Evolutionary conservation across 1,140 invertebrate genomes (phyloP), one percentile per base, ranked within the genome.

Genomic region (Panonychus citri): DNA sequence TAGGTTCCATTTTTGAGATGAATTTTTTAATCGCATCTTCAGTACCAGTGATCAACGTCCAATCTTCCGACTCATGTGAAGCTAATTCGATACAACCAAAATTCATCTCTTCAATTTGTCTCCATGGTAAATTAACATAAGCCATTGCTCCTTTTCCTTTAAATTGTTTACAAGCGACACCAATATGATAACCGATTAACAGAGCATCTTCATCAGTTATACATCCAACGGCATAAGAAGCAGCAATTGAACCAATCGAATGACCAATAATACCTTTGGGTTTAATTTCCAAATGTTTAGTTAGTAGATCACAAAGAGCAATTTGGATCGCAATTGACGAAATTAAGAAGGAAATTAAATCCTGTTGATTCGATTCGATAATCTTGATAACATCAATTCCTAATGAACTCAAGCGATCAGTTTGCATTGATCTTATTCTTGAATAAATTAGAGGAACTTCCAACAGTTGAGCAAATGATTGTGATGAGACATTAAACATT

Each of bases 401-500:
- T 8, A 82, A 79, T 55, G 80, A 82, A 54, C 77, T 77, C n/a
- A n/a, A n/a, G n/a, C n/a, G n/a, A n/a, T n/a, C n/a, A n/a, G n/a
- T n/a, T n/a, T n/a, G n/a, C n/a, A n/a, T n/a, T n/a, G n/a, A n/a
- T n/a, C n/a, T n/a, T n/a, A n/a, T n/a, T n/a, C n/a, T n/a, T n/a
- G n/a, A n/a, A 60, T 77, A 70, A 54, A 96, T 78, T 40, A 81
- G 81, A 28, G 77, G 71, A 48, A 77, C 76, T 74, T 95, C 79
- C 37, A 96, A 71, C 21, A 81, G 75, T 64, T 78, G 78, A 10
- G 78, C 88, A 89, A 95, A 95, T 59, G 85, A 86, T 46, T 79
- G 73, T 90, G 89, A 97, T 71, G 96, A 90, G 30, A 81, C 80
- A 12, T 91, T 91, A 89, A 95, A 95, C 37, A 90, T 90, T 49